Base-by-base conservation (phyloP, 2,113 vertebrate genomes). In the Notiomystis cincta region DNA sequence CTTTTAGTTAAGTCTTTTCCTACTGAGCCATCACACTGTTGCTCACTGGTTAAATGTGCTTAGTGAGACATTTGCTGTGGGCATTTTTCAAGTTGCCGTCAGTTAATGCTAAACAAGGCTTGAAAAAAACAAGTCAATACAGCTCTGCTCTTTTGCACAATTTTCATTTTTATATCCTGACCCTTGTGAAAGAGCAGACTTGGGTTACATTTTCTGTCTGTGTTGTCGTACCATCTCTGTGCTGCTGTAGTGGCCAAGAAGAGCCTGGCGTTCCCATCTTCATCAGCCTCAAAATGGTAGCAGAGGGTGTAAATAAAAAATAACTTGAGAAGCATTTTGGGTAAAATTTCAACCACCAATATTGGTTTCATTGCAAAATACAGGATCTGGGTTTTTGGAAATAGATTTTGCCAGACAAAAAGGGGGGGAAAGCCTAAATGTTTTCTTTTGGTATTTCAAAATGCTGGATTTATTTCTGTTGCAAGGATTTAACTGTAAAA, bases 1-100 rank as follows among this genome's bases (percentile, higher is more conserved):
- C 82, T 92, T 89, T 23, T 23, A 48, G 86, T 82, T 67, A 66
- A 83, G 47, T 48, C 44, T 81, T 87, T 75, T 75, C 60, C 64
- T 38, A 24, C 72, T 33, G 54, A 94, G 56, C 86, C 76, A 47
- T 73, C 3, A 11, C 27, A 19, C 67, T 51, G 38, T 38, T 87
- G 69, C 48, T 87, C 58, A 12, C 66, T 79, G 92, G 57, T 37
- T 66, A 62, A 70, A 53, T 13, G 80, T 2, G 4, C 38, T 88
- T 45, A 61, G 58, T 38, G 90, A 93, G 76, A 42, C 8, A 30
- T 35, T 67, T 71, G 73, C 70, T 73, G 30, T 22, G n/a, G 61
- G 60, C 30, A 5, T 42, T 77, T 66, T 84, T 57, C 23, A 44
- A 54, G 40, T 51, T 76, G 38, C 65, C 21, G 31, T 33, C 0